Evolutionary conservation across 2,113 vertebrate species (phyloP).

Genomic region (Monopterus albus): DNA sequence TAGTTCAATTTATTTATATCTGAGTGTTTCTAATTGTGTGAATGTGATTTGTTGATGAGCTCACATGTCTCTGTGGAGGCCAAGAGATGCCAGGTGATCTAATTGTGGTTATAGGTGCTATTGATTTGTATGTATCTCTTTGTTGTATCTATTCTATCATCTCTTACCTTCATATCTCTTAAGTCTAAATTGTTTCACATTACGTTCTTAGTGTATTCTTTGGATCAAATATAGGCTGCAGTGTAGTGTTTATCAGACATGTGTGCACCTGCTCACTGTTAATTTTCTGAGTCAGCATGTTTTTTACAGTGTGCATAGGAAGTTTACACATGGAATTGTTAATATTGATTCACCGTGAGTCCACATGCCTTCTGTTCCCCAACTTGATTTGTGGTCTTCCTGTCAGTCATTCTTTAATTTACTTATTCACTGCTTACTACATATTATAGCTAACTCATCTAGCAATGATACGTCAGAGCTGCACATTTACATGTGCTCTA

Average conservation of each 20-base stretch:
- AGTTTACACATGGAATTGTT: neutral
- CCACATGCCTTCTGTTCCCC: neutral
- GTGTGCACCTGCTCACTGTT: conserved; percentile 16
- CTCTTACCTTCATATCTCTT: neutral
- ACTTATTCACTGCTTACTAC: neutral
- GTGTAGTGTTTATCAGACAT: conserved; percentile 19
- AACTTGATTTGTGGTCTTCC: neutral
- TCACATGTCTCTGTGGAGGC: neutral
- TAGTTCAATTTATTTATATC: neutral
- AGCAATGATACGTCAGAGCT: neutral
- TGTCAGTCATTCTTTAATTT: neutral
- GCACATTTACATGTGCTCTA: neutral
- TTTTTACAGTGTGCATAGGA: neutral
- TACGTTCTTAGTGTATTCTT: neutral
- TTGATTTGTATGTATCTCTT: conserved; percentile 32
- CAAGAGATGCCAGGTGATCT: conserved; percentile 26
- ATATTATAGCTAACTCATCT: neutral
- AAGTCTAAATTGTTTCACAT: neutral
- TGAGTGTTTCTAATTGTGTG: neutral
- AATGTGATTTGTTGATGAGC: conserved; percentile 23
- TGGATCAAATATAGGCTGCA: neutral
- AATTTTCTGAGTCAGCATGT: conserved; percentile 19
- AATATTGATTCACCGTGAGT: neutral
- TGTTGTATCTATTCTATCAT: neutral
- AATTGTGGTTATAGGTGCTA: conserved; percentile 41